These are phyloP conservation scores for Tyria jacobaeae DNA, from an alignment of 2,888 invertebrate genomes.

Conservation along the genomic window DNA sequence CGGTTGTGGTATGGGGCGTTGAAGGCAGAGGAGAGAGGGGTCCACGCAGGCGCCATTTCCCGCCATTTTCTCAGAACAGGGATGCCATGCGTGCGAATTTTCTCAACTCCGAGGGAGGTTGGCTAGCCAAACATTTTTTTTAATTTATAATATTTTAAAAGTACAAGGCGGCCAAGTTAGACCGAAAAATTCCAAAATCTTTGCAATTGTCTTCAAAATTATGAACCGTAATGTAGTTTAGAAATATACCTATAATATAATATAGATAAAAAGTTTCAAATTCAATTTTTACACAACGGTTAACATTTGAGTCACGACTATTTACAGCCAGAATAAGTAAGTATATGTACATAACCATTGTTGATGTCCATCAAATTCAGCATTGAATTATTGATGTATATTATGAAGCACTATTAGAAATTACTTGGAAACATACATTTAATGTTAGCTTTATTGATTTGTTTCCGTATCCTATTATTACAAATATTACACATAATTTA, in stretches of 20 bases:
- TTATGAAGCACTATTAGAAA: neutral
- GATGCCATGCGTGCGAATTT: slow-evolving; percentile 55
- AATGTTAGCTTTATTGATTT: neutral
- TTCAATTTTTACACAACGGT: no score
- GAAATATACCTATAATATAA: no score
- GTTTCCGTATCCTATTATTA: neutral
- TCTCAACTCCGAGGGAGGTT: slow-evolving; percentile 36
- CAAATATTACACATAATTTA: neutral
- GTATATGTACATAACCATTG: neutral
- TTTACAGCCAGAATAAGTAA: no score
- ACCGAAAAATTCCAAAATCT: no score
- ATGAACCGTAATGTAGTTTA: no score
- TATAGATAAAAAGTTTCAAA: no score
- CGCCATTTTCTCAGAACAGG: slow-evolving; percentile 72
- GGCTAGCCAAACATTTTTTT: neutral
- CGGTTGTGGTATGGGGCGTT: slow-evolving; percentile 36
- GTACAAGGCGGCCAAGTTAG: no score
- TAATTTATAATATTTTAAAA: neutral
- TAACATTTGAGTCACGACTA: no score
- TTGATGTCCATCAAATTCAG: neutral
- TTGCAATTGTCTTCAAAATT: no score
- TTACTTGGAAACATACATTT: neutral
- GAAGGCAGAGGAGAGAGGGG: slow-evolving; percentile 52
- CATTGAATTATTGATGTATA: neutral
- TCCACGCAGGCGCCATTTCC: slow-evolving; percentile 80